These are phyloP conservation scores for Drosophila maculinotata DNA, from an alignment of 2,888 invertebrate genomes.

Conservation along the genomic window DNA sequence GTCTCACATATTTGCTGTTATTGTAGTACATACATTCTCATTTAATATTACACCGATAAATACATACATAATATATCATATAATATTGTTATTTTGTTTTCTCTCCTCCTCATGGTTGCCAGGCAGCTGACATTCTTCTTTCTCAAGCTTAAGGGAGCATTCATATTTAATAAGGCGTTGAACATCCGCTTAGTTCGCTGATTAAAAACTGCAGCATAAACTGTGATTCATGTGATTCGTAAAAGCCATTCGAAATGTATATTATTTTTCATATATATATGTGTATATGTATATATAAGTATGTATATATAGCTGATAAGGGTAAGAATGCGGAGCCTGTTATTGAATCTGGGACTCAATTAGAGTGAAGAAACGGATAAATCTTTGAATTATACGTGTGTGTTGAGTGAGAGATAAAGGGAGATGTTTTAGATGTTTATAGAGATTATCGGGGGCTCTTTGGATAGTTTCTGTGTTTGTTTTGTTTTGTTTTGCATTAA, in stretches of 20 bases:
- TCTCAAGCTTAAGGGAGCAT: slow-evolving; percentile 38
- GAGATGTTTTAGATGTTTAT: slow-evolving; percentile 30
- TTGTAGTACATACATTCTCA: slow-evolving; percentile 51
- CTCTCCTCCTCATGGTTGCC: slow-evolving; percentile 10
- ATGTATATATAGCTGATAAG: slow-evolving; percentile 45
- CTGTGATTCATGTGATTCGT: slow-evolving; percentile 37
- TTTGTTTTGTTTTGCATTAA: slow-evolving; percentile 34
- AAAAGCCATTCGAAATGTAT: slow-evolving; percentile 59
- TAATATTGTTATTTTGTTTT: slow-evolving; percentile 21
- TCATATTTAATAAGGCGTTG: slow-evolving; percentile 65
- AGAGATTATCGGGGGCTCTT: slow-evolving; percentile 50
- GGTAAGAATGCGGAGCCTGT: slow-evolving; percentile 23
- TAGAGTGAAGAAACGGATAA: slow-evolving; percentile 16
- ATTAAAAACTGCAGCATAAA: slow-evolving; percentile 48
- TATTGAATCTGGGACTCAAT: slow-evolving; percentile 3
- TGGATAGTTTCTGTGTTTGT: slow-evolving; percentile 44
- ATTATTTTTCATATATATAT: slow-evolving; percentile 45
- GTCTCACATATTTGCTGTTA: slow-evolving; percentile 77
- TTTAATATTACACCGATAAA: slow-evolving; percentile 12
- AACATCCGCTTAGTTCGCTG: slow-evolving; percentile 62
- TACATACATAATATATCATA: slow-evolving; percentile 11
- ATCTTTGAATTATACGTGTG: slow-evolving; percentile 3
- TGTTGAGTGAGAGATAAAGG: slow-evolving; percentile 19
- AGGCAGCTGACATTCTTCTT: neutral
- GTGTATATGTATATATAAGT: slow-evolving; percentile 19